A percentile compares a stretch with the other conserved stretches of the same genome.
Evolutionary conservation across 2,113 vertebrate species (phyloP).

Genomic region (Emydura subglobosa): DNA sequence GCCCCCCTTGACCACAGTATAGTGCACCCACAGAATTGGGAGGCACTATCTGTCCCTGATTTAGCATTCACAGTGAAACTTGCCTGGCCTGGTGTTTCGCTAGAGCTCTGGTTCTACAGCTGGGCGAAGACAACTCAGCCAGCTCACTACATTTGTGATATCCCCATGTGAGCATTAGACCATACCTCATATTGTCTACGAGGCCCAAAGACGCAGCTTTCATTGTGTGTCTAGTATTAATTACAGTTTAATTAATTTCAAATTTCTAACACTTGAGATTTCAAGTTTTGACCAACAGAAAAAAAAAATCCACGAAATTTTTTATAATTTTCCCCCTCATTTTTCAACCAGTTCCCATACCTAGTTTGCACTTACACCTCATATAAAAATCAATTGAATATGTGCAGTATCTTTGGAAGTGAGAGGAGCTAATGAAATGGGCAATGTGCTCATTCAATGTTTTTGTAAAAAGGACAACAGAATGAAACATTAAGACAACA

Average conservation of each 20-base stretch:
- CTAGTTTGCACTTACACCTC: neutral
- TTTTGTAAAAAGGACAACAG: neutral
- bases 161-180: neutral
- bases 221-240: neutral
- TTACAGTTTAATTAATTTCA: neutral
- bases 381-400: neutral
- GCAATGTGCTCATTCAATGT: neutral
- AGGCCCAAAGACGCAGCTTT: neutral
- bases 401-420: neutral
- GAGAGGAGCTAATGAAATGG: neutral
- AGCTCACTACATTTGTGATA: neutral
- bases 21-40: neutral
- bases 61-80: neutral
- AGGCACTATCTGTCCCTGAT: neutral
- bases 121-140: neutral
- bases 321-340: neutral
- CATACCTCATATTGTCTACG: neutral
- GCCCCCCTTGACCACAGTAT: neutral
- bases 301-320: neutral
- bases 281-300: neutral
- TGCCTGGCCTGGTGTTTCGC: neutral
- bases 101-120: neutral
- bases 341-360: neutral
- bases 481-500: neutral
- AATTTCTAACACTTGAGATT: neutral